Evolutionary conservation across 1,140 invertebrate species (phyloP).

Genomic region (Zaprionus africanus): DNA sequence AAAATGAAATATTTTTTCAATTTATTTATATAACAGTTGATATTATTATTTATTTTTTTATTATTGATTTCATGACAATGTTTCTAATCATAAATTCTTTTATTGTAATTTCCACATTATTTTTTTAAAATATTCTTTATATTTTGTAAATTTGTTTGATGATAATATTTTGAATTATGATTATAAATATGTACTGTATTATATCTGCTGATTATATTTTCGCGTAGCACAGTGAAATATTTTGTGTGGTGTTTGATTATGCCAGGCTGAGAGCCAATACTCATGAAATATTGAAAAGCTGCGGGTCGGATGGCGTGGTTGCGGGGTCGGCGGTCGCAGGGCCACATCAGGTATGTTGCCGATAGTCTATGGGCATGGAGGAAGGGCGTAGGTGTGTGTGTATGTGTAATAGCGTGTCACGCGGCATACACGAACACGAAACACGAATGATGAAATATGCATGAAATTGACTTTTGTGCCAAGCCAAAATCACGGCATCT

Average conservation of each 20-base stretch:
- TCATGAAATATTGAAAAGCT: conserved; percentile 79
- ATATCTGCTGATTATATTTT: background rate
- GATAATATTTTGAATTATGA: background rate
- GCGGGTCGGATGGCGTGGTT: conserved; percentile 41
- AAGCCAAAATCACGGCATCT: conserved; percentile 74
- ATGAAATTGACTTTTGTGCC: conserved; percentile 79
- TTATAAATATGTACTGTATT: background rate
- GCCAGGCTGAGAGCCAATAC: conserved; percentile 61
- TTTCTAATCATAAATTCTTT: no score
- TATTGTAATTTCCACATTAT: no score
- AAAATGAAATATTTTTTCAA: no score
- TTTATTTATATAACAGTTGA: background rate
- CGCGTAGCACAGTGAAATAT: conserved; percentile 64
- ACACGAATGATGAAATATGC: conserved; percentile 72
- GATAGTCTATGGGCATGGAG: conserved; percentile 22
- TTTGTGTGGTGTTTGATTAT: conserved; percentile 67
- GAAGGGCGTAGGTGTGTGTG: conserved; percentile 25
- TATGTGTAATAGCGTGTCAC: conserved; percentile 44
- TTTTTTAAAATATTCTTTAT: background rate
- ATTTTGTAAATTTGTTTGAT: no score
- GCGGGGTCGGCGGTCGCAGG: background rate
- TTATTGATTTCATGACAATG: background rate
- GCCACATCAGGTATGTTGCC: background rate
- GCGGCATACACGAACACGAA: conserved; percentile 26
- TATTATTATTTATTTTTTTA: background rate